Evolutionary conservation across 2,888 invertebrate genomes (phyloP).

Genomic region (Leucophora obtusa): DNA sequence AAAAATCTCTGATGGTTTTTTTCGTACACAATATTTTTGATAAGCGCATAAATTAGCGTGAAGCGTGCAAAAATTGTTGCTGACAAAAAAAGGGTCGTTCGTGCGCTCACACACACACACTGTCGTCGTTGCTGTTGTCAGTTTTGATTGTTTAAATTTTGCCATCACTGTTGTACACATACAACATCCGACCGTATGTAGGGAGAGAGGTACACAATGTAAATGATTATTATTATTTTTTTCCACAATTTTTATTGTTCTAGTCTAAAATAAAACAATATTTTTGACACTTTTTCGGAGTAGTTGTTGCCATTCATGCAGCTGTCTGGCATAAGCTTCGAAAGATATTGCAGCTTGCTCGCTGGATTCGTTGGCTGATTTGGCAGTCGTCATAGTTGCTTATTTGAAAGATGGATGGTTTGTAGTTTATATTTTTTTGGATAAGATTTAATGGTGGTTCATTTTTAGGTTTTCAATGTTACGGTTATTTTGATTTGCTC

Average conservation of each 20-base stretch:
- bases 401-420: conserved; percentile 63
- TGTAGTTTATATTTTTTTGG: conserved; percentile 15
- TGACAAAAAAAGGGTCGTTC: conserved; percentile 65
- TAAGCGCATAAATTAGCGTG: conserved; percentile 78
- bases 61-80: conserved; percentile 78
- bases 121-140: neutral
- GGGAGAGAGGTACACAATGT: neutral
- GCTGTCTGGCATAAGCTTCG: conserved; percentile 56
- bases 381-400: conserved; percentile 38
- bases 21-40: conserved; percentile 65
- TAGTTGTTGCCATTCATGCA: conserved; percentile 43
- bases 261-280: conserved; percentile 62
- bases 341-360: conserved; percentile 53
- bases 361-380: conserved; percentile 19
- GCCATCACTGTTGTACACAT: conserved; percentile 8
- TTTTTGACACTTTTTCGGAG: conserved; percentile 65
- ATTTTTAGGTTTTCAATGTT: conserved; percentile 58
- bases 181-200: too few species aligned
- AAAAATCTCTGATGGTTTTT: conserved; percentile 39
- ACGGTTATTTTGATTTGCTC: conserved; percentile 75
- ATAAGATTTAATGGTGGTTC: conserved; percentile 50
- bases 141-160: conserved; percentile 1
- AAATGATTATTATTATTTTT: conserved; percentile 50
- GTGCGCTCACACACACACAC: conserved; percentile 28
- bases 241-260: conserved; percentile 55